Conservation (phyloP, 2,113 vertebrate species). For the Alectura lathami region DNA sequence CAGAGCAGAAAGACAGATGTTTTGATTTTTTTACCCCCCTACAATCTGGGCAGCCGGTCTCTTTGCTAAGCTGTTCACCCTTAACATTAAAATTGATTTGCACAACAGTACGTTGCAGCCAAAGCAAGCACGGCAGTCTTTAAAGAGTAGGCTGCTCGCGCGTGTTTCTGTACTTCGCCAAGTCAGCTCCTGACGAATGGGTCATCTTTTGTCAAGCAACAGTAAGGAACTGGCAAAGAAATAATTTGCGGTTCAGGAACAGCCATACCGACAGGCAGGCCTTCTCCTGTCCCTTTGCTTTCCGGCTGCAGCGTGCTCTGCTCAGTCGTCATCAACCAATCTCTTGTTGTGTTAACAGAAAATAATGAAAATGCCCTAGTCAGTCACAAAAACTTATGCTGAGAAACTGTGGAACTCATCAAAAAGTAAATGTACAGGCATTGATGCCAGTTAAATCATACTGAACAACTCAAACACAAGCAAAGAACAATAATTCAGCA, state of each 20-base stretch:
- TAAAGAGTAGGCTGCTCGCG: constrained; percentile 39
- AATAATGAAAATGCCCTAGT: neutral
- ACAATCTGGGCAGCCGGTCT: constrained; percentile 38
- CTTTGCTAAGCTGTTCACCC: constrained; percentile 37
- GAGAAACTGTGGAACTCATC: neutral
- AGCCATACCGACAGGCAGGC: constrained; percentile 25
- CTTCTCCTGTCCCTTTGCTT: neutral
- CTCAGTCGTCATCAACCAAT: neutral
- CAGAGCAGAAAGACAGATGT: constrained; percentile 54
- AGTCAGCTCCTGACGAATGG: constrained; percentile 34
- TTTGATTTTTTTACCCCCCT: neutral
- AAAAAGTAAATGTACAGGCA: neutral
- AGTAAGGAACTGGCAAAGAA: constrained; percentile 31
- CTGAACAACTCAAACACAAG: neutral
- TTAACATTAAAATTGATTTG: constrained; percentile 60
- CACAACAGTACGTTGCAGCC: constrained; percentile 28
- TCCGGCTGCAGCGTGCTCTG: neutral
- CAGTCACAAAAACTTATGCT: neutral
- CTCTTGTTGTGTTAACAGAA: neutral
- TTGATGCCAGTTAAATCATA: neutral
- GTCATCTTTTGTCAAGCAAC: constrained; percentile 35
- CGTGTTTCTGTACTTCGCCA: constrained; percentile 26
- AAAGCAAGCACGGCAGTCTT: constrained; percentile 33
- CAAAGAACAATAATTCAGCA: neutral
- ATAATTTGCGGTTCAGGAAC: neutral